These are phyloP conservation scores for Platysternon megacephalum DNA, from an alignment of 2,113 vertebrate genomes.

Conservation along the genomic window DNA sequence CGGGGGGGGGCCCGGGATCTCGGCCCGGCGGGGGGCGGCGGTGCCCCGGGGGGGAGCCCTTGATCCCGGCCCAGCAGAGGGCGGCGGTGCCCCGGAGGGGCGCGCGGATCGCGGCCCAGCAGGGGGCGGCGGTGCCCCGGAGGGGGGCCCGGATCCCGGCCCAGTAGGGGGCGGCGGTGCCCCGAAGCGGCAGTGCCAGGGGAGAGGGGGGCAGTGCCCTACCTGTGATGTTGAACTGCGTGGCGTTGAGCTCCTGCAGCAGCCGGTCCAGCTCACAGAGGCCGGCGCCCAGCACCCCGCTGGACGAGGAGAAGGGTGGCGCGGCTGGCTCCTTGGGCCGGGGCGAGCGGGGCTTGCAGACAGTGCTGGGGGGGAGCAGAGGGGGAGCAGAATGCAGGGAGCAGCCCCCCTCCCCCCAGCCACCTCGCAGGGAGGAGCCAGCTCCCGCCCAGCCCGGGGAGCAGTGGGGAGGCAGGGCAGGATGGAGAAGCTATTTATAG, in stretches of 20 bases:
- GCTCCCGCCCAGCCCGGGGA: not conserved
- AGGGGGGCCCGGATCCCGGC: no score
- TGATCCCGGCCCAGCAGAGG: no score
- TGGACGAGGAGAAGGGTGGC: constrained; percentile 84
- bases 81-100: no score
- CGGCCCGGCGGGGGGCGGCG: no score
- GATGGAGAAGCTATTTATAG: constrained; percentile 11
- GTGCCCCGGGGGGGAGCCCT: no score
- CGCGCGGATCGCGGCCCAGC: no score
- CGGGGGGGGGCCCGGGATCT: no score
- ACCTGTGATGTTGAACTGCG: constrained; percentile 96
- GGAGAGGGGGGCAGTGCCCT: not conserved
- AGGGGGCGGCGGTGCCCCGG: no score
- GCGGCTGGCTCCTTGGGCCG: constrained; percentile 68
- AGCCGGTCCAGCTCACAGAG: constrained; percentile 91
- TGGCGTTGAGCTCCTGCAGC: constrained; percentile 93
- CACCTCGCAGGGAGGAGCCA: not conserved
- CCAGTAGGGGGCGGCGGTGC: not conserved
- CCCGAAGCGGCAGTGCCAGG: not conserved
- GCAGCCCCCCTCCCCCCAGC: not conserved
- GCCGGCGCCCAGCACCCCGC: constrained; percentile 87
- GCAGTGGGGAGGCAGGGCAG: not conserved
- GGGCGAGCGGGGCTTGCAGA: constrained; percentile 88
- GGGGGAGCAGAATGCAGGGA: not conserved
- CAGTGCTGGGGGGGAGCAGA: constrained; percentile 78